Percentiles rank a stretch among this genome's conserved stretches.
These are phyloP conservation scores for Tenebrosternarchus preto DNA, from an alignment of 2,113 vertebrate genomes.

Conservation along the genomic window DNA sequence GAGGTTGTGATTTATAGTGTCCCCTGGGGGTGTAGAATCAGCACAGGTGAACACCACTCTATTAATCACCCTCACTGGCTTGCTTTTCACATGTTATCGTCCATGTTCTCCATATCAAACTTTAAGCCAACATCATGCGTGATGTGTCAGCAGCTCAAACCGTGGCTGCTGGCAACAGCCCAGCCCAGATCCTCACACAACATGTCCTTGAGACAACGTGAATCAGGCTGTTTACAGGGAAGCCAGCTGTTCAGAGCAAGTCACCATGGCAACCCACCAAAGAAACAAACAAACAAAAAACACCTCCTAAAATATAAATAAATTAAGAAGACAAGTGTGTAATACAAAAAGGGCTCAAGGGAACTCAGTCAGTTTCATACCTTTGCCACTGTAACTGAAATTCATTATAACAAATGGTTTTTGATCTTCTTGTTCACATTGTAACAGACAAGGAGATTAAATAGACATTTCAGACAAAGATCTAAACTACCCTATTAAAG, in stretches of 20 bases:
- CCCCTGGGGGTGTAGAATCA: no score
- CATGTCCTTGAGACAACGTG: no score
- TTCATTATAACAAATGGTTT: no score
- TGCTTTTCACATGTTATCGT: no score
- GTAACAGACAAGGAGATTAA: background rate
- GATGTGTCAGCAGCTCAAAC: no score
- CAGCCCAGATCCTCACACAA: no score
- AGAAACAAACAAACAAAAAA: background rate
- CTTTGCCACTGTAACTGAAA: background rate
- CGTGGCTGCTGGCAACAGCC: no score
- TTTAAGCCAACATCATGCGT: no score
- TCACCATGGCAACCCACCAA: background rate
- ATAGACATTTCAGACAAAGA: background rate
- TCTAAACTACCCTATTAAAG: background rate
- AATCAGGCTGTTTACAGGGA: no score
- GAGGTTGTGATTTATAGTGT: background rate
- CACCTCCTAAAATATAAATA: background rate
- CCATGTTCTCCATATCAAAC: no score
- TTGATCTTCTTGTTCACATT: background rate
- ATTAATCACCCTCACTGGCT: no score
- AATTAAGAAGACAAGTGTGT: background rate
- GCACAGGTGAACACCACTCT: no score
- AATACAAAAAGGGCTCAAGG: background rate
- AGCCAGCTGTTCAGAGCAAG: background rate
- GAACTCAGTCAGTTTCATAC: background rate